Evolutionary conservation across 2,888 invertebrate species (phyloP), one percentile per base, ranked within the genome.

Genomic region (Osedax fenrisi): DNA sequence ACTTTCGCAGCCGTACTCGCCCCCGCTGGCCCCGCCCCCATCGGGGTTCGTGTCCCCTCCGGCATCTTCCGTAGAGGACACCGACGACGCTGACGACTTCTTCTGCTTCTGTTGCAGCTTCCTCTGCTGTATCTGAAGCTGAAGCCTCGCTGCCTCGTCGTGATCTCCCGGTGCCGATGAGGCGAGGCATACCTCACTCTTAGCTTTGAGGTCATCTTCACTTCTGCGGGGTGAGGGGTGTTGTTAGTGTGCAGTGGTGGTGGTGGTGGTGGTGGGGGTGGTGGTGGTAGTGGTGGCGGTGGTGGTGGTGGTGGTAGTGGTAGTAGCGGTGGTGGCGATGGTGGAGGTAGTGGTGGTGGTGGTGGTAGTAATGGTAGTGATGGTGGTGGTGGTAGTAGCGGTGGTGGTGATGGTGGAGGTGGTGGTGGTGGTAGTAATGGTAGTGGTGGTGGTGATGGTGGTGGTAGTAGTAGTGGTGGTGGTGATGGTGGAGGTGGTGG

Each of bases 91-190:
- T 17, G 41, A 41, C 41, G 41, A 41, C 10, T 41, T 41, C 41
- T 10, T 41, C 5, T 17, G 17, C 41, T 41, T 5, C 5, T 17
- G 5, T 41, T 17, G 17, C 41, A 17, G 68, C 73, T 1, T 66
- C 67, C 21, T 27, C 27, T 0, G 83, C 82, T n/a, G 81, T 80
- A 1, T n/a, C n/a, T n/a, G n/a, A n/a, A n/a, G n/a, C n/a, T n/a
- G n/a, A n/a, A n/a, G n/a, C n/a, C n/a, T n/a, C n/a, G n/a, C n/a
- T n/a, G n/a, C n/a, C n/a, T n/a, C n/a, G n/a, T n/a, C n/a, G n/a
- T n/a, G n/a, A n/a, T n/a, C n/a, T n/a, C n/a, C n/a, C n/a, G n/a
- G n/a, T n/a, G n/a, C n/a, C n/a, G n/a, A n/a, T n/a, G n/a, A n/a
- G n/a, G n/a, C n/a, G n/a, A n/a, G n/a, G 3, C 2, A 22, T n/a